Evolutionary conservation across 2,113 vertebrate species (phyloP), one percentile per base, ranked within the genome.

Genomic region (Reinhardtius hippoglossoides): DNA sequence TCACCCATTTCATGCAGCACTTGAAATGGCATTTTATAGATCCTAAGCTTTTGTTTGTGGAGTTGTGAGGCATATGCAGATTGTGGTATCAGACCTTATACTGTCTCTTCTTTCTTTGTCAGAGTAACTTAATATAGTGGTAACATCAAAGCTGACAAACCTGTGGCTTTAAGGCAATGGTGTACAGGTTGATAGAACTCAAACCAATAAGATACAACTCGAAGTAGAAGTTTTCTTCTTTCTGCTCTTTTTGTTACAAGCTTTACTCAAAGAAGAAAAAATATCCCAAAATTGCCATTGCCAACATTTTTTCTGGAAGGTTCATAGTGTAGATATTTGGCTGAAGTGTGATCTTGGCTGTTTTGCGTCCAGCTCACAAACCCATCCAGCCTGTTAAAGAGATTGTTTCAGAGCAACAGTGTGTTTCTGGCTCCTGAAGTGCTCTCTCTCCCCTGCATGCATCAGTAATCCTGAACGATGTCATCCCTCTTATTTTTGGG

Each of bases 1-100:
- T 78, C 67, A 74, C 61, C 79, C 63, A 72, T 61, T 86, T 81
- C 62, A 75, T 23, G 73, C 89, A 85, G 66, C 88, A 91, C 91
- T 90, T 92, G 35, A 83, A 92, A 76, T 84, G 75, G 37, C 79
- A 81, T 90, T 90, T 31, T 31, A 31, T 31, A 31, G 31, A 31
- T 31, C 31, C 31, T 7, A 31, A 31, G 31, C 6, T 31, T 88
- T 70, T 56, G 42, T 61, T 15, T 27, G 1, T 13, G 9, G 35
- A 78, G 20, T 78, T 58, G n/a, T 56, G 56, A 69, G 55, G 54
- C 64, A 81, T 56, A 71, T 80, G 44, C 75, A 70, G 27, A 52
- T 57, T 63, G 13, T 77, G 44, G 63, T 82, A 67, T 82, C 56
- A 73, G 78, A 78, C 70, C 26, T 10, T 48, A 14, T 61, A 21